Evolutionary conservation across 2,888 invertebrate genomes (phyloP).

Genomic region (Apeira syringaria): DNA sequence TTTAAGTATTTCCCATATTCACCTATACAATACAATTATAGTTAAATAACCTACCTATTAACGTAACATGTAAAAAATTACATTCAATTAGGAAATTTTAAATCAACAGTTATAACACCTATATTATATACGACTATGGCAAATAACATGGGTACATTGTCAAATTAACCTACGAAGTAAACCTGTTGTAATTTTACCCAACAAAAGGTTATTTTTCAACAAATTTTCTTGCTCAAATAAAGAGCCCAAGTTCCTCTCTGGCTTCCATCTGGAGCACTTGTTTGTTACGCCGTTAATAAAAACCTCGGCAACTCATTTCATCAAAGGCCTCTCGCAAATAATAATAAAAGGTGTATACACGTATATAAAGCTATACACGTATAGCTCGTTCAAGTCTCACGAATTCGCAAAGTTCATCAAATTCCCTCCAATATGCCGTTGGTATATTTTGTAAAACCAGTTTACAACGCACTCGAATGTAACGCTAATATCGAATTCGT

Average conservation of each 20-base stretch:
- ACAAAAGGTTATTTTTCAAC: neutral
- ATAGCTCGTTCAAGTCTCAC: neutral
- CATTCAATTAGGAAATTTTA: too few relatives aligned
- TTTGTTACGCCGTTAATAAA: neutral
- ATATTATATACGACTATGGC: too few relatives aligned
- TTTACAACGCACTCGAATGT: constrained; percentile 28
- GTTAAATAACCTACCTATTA: too few relatives aligned
- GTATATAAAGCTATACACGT: neutral
- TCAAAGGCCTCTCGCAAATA: neutral
- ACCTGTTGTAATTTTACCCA: too few relatives aligned
- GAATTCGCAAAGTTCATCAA: constrained; percentile 27
- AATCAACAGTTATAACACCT: too few relatives aligned
- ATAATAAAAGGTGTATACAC: neutral
- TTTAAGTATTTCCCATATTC: too few relatives aligned
- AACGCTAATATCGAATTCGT: constrained; percentile 49
- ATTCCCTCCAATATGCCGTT: constrained; percentile 20
- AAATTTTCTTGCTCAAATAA: neutral
- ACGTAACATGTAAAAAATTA: too few relatives aligned
- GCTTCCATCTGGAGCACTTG: neutral
- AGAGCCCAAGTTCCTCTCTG: neutral
- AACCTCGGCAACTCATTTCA: neutral
- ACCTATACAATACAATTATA: too few relatives aligned
- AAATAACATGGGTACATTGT: too few relatives aligned
- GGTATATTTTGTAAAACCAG: constrained; percentile 28
- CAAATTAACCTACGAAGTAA: too few relatives aligned